Conservation (phyloP, 2,113 vertebrate genomes). For the Spheniscus mendiculus region DNA sequence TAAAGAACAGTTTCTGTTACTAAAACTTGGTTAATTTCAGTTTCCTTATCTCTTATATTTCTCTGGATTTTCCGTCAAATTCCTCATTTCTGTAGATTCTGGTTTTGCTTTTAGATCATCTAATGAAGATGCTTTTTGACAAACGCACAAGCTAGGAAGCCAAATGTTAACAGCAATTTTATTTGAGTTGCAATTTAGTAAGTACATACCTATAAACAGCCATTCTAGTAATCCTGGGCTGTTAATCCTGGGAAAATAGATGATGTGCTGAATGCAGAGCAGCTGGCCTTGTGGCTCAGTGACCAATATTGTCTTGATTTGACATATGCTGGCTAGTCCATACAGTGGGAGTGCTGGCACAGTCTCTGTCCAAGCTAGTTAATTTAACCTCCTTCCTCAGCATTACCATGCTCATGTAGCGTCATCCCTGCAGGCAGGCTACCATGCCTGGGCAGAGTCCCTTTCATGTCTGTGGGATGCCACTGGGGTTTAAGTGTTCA, state of each 20-base stretch:
- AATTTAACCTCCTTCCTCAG: background rate
- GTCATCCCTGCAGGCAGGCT: background rate
- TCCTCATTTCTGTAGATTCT: background rate
- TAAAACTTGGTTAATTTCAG: background rate
- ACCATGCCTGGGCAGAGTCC: background rate
- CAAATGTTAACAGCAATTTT: background rate
- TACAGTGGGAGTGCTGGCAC: background rate
- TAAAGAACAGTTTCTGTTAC: background rate
- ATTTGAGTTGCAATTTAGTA: background rate
- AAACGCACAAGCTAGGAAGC: background rate
- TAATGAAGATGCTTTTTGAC: background rate
- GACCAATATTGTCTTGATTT: background rate
- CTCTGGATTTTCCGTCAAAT: background rate
- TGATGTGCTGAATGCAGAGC: background rate
- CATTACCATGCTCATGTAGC: accelerated
- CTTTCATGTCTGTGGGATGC: background rate
- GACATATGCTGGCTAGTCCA: background rate
- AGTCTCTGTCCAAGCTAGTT: background rate
- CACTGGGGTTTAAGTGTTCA: background rate
- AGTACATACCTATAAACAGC: background rate
- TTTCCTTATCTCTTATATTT: background rate
- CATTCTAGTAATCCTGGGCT: background rate
- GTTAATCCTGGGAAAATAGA: background rate
- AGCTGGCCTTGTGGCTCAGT: background rate
- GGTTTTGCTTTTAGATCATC: background rate